phyloP scores from a whole-genome alignment of 2,888 invertebrate genomes.

The Ennomos fuscantarius region DNA sequence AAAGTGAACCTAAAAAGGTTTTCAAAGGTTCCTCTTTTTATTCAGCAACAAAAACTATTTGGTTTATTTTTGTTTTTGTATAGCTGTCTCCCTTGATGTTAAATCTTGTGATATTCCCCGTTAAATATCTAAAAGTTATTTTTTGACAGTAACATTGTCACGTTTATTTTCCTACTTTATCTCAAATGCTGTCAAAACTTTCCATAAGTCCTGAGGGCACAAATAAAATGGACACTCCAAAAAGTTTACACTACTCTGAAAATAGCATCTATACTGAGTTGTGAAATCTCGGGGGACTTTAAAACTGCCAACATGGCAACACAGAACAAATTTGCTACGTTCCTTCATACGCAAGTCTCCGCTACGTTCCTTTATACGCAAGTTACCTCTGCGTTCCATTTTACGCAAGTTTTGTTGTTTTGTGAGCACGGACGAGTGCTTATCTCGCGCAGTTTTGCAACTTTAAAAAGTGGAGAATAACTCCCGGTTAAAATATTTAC shows the following conservation, averaged over 20 bases:
- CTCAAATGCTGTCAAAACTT: slow-evolving; percentile 3
- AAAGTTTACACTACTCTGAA: slow-evolving; percentile 19
- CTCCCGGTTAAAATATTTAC: slow-evolving; percentile 15
- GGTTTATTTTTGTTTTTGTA: too few relatives aligned
- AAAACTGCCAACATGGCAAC: slow-evolving; percentile 14
- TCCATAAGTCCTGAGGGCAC: slow-evolving; percentile 10
- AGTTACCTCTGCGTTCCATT: slow-evolving; percentile 9
- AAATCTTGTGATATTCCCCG: too few relatives aligned
- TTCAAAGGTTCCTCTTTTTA: too few relatives aligned
- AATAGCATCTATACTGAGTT: slow-evolving; percentile 9
- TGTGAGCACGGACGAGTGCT: slow-evolving; percentile 2
- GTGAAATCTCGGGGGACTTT: slow-evolving; percentile 10
- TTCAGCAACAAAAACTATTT: too few relatives aligned
- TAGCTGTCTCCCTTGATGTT: too few relatives aligned
- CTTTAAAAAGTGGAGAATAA: slow-evolving; percentile 16
- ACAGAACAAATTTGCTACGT: slow-evolving; percentile 2
- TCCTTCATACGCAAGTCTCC: slow-evolving; percentile 11
- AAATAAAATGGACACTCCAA: slow-evolving; percentile 11
- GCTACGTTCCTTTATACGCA: slow-evolving; percentile 11
- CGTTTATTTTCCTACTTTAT: too few relatives aligned
- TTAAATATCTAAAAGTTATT: too few relatives aligned
- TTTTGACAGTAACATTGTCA: too few relatives aligned
- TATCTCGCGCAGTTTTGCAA: slow-evolving; percentile 12
- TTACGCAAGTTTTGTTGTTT: slow-evolving; percentile 12
- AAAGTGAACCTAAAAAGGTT: too few relatives aligned